Conservation (phyloP, 2,113 vertebrate genomes). For the Trematomus loennbergii region DNA sequence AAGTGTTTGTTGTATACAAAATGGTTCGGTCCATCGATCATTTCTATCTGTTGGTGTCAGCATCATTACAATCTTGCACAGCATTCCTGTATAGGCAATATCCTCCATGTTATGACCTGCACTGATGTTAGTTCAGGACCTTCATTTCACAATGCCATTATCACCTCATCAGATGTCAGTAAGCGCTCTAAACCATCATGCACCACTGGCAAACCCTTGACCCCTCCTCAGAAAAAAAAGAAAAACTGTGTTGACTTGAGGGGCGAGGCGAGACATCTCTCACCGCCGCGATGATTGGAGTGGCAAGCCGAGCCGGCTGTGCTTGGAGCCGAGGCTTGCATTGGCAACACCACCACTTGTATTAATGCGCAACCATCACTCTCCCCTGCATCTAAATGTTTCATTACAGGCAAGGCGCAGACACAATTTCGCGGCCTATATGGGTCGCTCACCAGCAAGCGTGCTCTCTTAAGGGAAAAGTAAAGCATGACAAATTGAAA, state of each 20-base stretch:
- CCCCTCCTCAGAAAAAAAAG: constrained; percentile 25
- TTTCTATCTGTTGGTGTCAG: constrained; percentile 6
- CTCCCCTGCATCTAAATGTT: constrained; percentile 84
- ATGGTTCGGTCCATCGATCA: background rate
- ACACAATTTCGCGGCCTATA: constrained; percentile 83
- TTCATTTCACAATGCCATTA: constrained; percentile 7
- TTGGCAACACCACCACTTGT: constrained; percentile 63
- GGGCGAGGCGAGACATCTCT: constrained; percentile 45
- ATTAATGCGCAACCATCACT: constrained; percentile 80
- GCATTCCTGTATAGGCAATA: background rate
- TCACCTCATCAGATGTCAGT: constrained; percentile 42
- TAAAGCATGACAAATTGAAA: constrained; percentile 89
- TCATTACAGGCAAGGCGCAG: constrained; percentile 81
- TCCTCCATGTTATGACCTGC: background rate
- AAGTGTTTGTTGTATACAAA: background rate
- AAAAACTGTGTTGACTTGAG: constrained; percentile 25
- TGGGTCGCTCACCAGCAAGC: constrained; percentile 74
- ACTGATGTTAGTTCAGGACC: constrained; percentile 3
- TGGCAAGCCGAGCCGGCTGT: constrained; percentile 31
- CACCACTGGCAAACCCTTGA: constrained; percentile 47
- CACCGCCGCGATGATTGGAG: constrained; percentile 30
- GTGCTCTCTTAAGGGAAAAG: constrained; percentile 79
- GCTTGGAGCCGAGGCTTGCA: constrained; percentile 39
- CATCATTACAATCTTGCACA: background rate
- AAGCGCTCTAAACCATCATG: constrained; percentile 23